Percentiles rank a stretch among this genome's conserved stretches.
Conservation (phyloP, 2,888 invertebrate species). For the Sipha maydis region DNA sequence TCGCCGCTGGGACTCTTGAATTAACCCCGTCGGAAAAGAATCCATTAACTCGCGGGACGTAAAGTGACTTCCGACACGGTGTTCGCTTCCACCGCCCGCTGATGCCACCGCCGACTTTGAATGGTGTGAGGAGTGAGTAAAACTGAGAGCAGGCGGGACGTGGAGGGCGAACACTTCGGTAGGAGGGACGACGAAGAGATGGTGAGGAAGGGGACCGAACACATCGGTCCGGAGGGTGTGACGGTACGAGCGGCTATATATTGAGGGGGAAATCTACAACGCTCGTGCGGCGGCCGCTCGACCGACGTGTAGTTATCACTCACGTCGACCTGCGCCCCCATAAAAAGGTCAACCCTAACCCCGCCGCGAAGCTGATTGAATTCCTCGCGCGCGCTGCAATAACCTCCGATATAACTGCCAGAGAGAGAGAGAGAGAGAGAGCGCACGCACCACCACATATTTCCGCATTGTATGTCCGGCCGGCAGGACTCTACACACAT, state of each 20-base stretch:
- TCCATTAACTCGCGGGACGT: slow-evolving; percentile 45
- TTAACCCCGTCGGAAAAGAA: slow-evolving; percentile 57
- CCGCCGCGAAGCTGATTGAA: slow-evolving; percentile 31
- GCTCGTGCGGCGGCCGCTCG: neutral
- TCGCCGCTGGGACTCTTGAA: slow-evolving; percentile 10
- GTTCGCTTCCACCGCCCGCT: neutral
- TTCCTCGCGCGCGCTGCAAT: slow-evolving; percentile 44
- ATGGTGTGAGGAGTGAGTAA: neutral
- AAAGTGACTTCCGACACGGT: slow-evolving; percentile 59
- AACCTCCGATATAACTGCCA: slow-evolving; percentile 1
- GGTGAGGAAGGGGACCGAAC: neutral
- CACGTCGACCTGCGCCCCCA: slow-evolving; percentile 35
- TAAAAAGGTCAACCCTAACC: slow-evolving; percentile 32
- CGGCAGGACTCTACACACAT: neutral
- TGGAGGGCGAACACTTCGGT: neutral
- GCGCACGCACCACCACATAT: slow-evolving; percentile 33
- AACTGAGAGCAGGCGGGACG: too few species aligned
- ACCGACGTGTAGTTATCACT: slow-evolving; percentile 51
- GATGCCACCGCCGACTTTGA: too few species aligned
- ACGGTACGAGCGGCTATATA: too few species aligned
- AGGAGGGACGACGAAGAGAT: neutral
- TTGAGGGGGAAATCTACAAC: neutral
- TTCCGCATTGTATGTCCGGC: slow-evolving; percentile 27
- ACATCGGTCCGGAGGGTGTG: too few species aligned
- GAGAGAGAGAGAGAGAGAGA: neutral